Evolutionary conservation across 53 echinoderm and acorn worm species (phyloP).

Genomic region (Paracentrotus lividus): DNA sequence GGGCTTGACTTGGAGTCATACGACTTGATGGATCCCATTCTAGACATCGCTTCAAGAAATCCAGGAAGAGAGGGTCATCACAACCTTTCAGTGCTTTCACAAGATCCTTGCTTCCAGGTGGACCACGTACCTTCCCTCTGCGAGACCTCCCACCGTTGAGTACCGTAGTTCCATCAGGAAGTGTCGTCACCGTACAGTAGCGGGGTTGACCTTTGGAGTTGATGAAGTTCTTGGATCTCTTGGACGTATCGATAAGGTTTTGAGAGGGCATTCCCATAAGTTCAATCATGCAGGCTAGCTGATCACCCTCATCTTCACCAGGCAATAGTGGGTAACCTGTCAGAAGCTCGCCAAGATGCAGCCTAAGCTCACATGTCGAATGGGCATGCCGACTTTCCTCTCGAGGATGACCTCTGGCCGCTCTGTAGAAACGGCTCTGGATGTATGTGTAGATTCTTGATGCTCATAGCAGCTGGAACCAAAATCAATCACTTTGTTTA

Average conservation of each 20-base stretch:
- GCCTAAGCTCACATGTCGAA: slow-evolving; percentile 99
- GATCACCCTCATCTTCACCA: slow-evolving; percentile 99
- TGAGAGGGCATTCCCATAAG: slow-evolving; percentile 97
- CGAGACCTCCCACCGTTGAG: slow-evolving; percentile 98
- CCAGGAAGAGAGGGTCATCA: slow-evolving; percentile 95
- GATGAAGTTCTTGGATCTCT: slow-evolving; percentile 99
- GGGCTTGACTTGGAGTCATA: slow-evolving; percentile 97
- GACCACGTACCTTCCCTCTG: slow-evolving; percentile 94
- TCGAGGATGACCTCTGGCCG: slow-evolving; percentile 98
- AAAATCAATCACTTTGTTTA: slow-evolving; percentile 99
- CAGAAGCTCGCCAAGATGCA: slow-evolving; percentile 95
- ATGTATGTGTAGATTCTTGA: slow-evolving; percentile 99
- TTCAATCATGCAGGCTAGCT: slow-evolving; percentile 97
- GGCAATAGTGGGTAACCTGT: slow-evolving; percentile 99
- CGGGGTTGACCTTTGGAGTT: slow-evolving; percentile 99
- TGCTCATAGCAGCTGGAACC: slow-evolving; percentile 99
- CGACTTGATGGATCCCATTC: slow-evolving; percentile 98
- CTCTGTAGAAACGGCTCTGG: slow-evolving; percentile 98
- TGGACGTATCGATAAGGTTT: slow-evolving; percentile 92
- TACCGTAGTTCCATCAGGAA: slow-evolving; percentile 97
- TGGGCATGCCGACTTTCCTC: slow-evolving; percentile 98
- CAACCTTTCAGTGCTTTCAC: slow-evolving; percentile 97
- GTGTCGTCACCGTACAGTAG: slow-evolving; percentile 96
- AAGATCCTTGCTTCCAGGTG: slow-evolving; percentile 97
- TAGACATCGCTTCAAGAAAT: slow-evolving; percentile 94